Evolutionary conservation across 2,888 invertebrate genomes (phyloP).

Genomic region (Teinopalpus imperialis): DNA sequence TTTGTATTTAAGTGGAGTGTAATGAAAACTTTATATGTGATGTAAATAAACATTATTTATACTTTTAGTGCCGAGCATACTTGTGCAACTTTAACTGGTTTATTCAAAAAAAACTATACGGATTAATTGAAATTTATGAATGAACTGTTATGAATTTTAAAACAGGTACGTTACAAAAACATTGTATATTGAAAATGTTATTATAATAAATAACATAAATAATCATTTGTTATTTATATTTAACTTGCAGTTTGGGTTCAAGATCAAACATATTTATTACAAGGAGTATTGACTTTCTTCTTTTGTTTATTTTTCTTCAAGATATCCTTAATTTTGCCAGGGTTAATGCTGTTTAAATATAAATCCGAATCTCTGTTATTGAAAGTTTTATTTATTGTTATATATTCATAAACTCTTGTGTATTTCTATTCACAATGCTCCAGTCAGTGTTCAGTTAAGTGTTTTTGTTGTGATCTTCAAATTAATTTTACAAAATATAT

Average conservation of each 20-base stretch:
- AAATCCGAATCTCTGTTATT: neutral
- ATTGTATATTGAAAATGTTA: neutral
- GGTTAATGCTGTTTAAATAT: neutral
- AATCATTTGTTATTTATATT: neutral
- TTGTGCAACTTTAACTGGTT: no score
- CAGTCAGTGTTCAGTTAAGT: no score
- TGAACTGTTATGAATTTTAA: constrained; percentile 19
- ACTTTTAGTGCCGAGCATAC: no score
- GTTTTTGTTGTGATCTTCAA: no score
- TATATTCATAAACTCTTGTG: no score
- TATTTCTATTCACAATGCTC: neutral
- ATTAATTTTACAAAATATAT: no score
- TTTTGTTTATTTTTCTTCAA: constrained; percentile 13
- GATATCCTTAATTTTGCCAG: neutral
- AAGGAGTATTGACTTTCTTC: constrained; percentile 2
- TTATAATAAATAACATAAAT: neutral
- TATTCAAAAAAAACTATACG: no score
- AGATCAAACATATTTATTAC: constrained; percentile 5
- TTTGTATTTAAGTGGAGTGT: no score
- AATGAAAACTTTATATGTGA: no score
- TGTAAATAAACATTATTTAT: no score
- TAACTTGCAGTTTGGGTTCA: constrained; percentile 7
- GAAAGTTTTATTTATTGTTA: no score
- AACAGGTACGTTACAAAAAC: constrained; percentile 18
- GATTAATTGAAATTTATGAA: constrained; percentile 10